These are phyloP conservation scores for Cristatella mucedo DNA, from an alignment of 2,888 invertebrate species.

Conservation along the genomic window DNA sequence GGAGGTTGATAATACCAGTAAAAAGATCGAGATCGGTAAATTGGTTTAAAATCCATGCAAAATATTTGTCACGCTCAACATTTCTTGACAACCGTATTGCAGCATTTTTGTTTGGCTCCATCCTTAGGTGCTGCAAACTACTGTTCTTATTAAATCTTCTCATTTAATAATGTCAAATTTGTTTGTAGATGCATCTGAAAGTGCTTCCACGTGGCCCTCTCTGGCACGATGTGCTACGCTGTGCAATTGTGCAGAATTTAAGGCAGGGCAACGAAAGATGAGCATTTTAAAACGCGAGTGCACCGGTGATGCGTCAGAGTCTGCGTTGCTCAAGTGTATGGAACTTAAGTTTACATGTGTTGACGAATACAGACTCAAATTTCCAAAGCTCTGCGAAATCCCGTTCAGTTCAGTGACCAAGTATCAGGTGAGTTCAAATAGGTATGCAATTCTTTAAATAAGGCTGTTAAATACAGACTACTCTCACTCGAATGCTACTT, in stretches of 20 bases:
- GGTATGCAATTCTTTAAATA: too few species aligned
- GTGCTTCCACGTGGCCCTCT: conserved; percentile 55
- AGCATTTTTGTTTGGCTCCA: too few species aligned
- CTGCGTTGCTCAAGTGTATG: conserved; percentile 60
- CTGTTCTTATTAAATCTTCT: too few species aligned
- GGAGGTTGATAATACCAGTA: conserved; percentile 11
- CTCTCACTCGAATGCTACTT: too few species aligned
- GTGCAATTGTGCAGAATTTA: conserved; percentile 15
- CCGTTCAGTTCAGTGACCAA: conserved; percentile 92
- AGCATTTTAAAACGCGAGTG: conserved; percentile 26
- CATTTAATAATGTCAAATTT: too few species aligned
- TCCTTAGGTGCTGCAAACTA: too few species aligned
- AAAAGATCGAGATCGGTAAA: conserved; percentile 45
- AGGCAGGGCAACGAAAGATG: conserved; percentile 11
- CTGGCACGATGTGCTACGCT: conserved; percentile 14
- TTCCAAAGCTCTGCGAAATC: conserved; percentile 74
- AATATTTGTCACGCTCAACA: too few species aligned
- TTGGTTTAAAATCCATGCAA: too few species aligned
- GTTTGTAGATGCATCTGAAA: too few species aligned
- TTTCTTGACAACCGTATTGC: too few species aligned
- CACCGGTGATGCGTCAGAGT: conserved; percentile 85
- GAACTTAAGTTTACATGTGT: conserved; percentile 58
- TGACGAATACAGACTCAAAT: conserved; percentile 61
- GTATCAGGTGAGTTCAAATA: too few species aligned
- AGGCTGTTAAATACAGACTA: too few species aligned